phyloP scores from a whole-genome alignment of 2,113 vertebrate genomes.

The Vimba vimba region DNA sequence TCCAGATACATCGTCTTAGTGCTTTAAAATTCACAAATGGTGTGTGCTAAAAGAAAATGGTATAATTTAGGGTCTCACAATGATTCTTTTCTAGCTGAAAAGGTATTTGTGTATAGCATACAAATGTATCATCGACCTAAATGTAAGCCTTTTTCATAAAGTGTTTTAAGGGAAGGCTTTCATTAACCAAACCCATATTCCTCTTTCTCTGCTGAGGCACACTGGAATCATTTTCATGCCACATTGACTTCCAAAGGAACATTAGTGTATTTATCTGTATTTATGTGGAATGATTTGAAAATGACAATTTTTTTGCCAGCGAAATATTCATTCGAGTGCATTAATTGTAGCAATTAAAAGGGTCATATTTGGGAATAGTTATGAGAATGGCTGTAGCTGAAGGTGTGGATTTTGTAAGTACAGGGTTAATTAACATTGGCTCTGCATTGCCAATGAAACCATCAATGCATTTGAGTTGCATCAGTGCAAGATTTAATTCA shows the following conservation, averaged over 20 bases:
- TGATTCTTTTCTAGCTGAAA: neutral
- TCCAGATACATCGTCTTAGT: neutral
- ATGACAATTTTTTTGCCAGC: conserved; percentile 61
- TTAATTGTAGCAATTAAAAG: conserved; percentile 78
- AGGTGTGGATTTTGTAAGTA: conserved; percentile 72
- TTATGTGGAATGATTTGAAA: conserved; percentile 73
- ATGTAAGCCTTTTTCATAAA: conserved; percentile 3
- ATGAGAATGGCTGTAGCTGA: conserved; percentile 75
- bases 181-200: conserved; percentile 45
- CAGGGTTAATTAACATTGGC: conserved; percentile 56
- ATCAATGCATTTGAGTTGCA: conserved; percentile 49
- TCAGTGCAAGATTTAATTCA: conserved; percentile 44
- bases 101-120: neutral
- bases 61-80: neutral
- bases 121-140: neutral
- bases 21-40: neutral
- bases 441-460: conserved; percentile 53
- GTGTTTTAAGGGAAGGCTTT: neutral
- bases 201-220: conserved; percentile 59
- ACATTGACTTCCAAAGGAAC: conserved; percentile 66
- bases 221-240: conserved; percentile 60
- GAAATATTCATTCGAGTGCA: conserved; percentile 70
- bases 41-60: neutral
- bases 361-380: conserved; percentile 75
- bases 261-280: conserved; percentile 72